These are phyloP conservation scores for Aldabrachelys gigantea DNA, from an alignment of 2,113 vertebrate species.

Conservation along the genomic window DNA sequence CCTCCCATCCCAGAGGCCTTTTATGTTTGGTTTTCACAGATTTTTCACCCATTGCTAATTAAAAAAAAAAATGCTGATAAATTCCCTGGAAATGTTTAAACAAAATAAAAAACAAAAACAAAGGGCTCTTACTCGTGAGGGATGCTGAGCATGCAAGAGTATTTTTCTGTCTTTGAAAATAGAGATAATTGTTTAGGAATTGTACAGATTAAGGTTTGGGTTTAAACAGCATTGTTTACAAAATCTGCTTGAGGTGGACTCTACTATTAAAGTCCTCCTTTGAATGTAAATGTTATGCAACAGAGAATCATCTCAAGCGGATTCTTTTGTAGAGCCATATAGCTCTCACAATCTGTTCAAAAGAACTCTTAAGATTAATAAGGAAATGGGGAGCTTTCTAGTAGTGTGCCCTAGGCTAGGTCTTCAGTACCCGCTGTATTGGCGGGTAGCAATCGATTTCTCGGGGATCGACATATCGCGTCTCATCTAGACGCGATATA, in stretches of 20 bases:
- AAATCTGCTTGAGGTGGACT: neutral
- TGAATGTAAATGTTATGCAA: neutral
- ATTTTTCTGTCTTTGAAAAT: neutral
- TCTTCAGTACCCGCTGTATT: too few species aligned
- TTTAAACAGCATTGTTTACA: neutral
- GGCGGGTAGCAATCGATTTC: too few species aligned
- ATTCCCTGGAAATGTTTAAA: too few species aligned
- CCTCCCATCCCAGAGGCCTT: too few species aligned
- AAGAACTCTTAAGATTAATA: neutral
- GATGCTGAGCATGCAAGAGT: fast-evolving
- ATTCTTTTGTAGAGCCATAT: neutral
- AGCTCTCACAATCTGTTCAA: neutral
- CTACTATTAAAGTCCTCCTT: too few species aligned
- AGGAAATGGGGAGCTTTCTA: neutral
- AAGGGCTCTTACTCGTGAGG: neutral
- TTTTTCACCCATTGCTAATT: too few species aligned
- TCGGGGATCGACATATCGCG: too few species aligned
- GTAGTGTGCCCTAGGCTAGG: too few species aligned
- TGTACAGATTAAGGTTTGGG: neutral
- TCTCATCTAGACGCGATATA: too few species aligned
- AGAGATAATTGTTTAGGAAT: fast-evolving
- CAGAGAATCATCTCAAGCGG: neutral
- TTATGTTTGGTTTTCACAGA: too few species aligned
- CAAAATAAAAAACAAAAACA: too few species aligned
- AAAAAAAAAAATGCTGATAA: too few species aligned